Evolutionary conservation across 1,140 invertebrate species (phyloP), one percentile per base, ranked within the genome.

Genomic region (Harpegnathos saltator): DNA sequence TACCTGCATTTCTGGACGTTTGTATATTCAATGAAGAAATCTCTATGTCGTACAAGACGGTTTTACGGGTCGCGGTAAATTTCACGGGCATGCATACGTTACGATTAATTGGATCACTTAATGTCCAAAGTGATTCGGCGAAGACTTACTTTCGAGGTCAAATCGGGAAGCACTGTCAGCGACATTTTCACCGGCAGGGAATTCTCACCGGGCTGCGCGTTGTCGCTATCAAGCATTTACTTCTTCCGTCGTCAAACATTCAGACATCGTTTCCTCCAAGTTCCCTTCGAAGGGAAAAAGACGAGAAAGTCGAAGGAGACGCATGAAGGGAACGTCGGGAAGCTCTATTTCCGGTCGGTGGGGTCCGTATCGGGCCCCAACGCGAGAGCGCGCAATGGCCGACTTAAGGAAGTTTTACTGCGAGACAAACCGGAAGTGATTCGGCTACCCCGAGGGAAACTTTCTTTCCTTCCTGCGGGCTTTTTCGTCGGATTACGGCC

Each of bases 351-450:
- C 89, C 89, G 83, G 85, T 91, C 87, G 87, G 90, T 81, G 82
- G 74, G 84, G 85, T 87, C 84, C 83, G 83, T 88, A 88, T 86
- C 85, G 71, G 85, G 90, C 88, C 84, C 75, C 74, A 84, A 84
- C 63, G 73, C 65, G 82, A 75, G 88, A 90, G 85, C 82, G 87
- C 89, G 89, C 89, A 91, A 91, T 89, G 88, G 90, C 85, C 87
- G 91, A 91, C 91, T 92, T 92, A 91, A 91, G 85, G 87, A 91
- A 92, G 92, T 92, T 92, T 91, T 91, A 93, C 89, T 90, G 88
- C 87, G 90, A 91, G 90, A 89, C 89, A 92, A 93, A 93, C 89
- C 91, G 91, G 90, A 92, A 93, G 92, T 93, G 91, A 93, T 93
- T 92, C 90, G 89, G 89, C 89, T 78, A 84, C 75, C 78, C 81